Conservation (phyloP, 2,113 vertebrate genomes). For the Chascanopsetta lugubris region DNA sequence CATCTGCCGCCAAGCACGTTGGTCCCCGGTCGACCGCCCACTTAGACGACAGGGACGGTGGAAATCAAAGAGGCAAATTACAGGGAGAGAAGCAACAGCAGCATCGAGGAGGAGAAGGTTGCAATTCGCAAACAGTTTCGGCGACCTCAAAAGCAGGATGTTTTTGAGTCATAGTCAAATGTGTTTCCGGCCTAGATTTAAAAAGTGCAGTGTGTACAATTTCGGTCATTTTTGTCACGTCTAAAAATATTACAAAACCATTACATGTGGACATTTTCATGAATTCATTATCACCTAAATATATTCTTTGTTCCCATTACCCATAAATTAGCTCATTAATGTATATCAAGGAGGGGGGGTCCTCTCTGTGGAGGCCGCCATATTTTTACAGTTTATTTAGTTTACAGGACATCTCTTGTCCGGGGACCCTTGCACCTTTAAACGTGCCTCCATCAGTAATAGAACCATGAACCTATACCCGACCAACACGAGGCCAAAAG, state of each 20-base stretch:
- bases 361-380: no score
- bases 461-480: conserved; percentile 50
- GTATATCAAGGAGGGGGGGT: background rate
- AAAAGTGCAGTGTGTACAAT: no score
- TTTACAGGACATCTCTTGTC: conserved; percentile 37
- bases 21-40: conserved; percentile 30
- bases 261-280: no score
- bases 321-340: no score
- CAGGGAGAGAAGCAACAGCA: background rate
- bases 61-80: background rate
- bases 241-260: no score
- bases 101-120: background rate
- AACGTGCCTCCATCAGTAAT: conserved; percentile 57
- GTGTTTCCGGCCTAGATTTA: no score
- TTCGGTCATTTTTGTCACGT: no score
- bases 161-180: no score
- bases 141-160: background rate
- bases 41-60: background rate
- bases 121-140: background rate
- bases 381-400: no score
- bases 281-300: no score
- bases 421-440: conserved; percentile 62
- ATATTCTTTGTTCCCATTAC: no score
- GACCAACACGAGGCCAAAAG: conserved; percentile 42
- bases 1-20: conserved; percentile 32